phyloP scores from a whole-genome alignment of 2,113 vertebrate species.

The Scomber japonicus region DNA sequence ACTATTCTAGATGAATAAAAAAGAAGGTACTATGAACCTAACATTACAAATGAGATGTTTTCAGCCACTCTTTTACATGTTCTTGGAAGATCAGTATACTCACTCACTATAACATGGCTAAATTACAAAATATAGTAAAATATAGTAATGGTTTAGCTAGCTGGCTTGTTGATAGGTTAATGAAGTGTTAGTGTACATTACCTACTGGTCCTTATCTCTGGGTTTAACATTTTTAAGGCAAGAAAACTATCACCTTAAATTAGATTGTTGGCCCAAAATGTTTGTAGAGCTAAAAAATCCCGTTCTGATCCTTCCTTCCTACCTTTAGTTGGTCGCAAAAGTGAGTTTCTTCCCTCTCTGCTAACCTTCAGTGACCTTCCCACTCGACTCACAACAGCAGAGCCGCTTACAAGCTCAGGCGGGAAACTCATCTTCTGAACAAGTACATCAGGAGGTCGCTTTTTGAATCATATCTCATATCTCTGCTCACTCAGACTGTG shows the following conservation, averaged over 20 bases:
- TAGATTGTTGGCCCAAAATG: no score
- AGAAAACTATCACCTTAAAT: neutral
- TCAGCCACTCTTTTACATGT: neutral
- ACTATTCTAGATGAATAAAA: no score
- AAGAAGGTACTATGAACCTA: no score
- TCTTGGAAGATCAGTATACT: neutral
- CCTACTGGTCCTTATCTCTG: neutral
- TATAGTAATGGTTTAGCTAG: neutral
- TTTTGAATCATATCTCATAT: conserved; percentile 10
- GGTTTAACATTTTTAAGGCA: neutral
- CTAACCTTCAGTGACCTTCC: conserved; percentile 12
- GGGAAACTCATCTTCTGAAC: conserved; percentile 10
- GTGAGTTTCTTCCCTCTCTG: neutral
- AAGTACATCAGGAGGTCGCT: conserved; percentile 5
- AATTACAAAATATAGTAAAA: no score
- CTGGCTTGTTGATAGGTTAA: neutral
- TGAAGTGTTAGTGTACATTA: neutral
- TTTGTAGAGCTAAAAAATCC: no score
- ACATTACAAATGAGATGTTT: no score
- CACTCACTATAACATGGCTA: neutral
- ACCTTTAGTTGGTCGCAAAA: neutral
- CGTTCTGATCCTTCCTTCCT: no score
- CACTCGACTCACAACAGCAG: neutral
- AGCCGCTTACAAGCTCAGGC: conserved; percentile 12
- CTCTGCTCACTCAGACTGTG: neutral